Base-by-base conservation (phyloP, 1,140 invertebrate genomes). In the Drosophila ercepeae region DNA sequence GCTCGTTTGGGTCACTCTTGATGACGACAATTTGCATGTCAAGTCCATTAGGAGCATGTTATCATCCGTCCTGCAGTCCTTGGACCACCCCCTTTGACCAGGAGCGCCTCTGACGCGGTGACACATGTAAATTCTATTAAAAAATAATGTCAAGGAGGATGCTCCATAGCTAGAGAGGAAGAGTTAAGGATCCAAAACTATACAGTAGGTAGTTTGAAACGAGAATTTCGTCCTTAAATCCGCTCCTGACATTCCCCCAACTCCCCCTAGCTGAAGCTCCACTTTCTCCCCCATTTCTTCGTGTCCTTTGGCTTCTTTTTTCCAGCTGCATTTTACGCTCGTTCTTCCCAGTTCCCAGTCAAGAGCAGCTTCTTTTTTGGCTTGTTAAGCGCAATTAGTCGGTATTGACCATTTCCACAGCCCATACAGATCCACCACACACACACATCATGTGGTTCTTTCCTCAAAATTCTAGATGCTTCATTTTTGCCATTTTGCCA, bases 1-100 rank as follows among this genome's bases (percentile, higher is more conserved):
- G 75, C 63, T 78, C 72, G 72, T 75, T 75, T 75, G 53, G 71
- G 73, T 39, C 61, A 58, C 75, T 78, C 69, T 53, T 78, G 76
- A 78, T 78, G 76, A 79, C 64, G 76, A 79, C 76, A 75, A 79
- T 79, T 79, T 79, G 76, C 76, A 79, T 79, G 76, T 79, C 76
- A 79, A 79, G 76, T 79, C 76, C 76, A 78, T 78, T 78, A 78
- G 75, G 75, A 78, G 70, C 63, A 69, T 78, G 75, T 78, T 78
- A 78, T 78, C 76, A 78, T 73, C 55, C 45, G 36, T 34, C 45
- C 18, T 16, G 11, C 45, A 7, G 13, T 23, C 36, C 16, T 16
- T 11, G 23, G 46, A 14, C n/a, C 36, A 39, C 5, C 36, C 36
- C 34, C 4, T 5, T 39, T 1, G 4, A 1, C 6, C 36, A 14